Evolutionary conservation across 2,888 invertebrate species (phyloP), one percentile per base, ranked within the genome.

Genomic region (Sceliomorpha sp.): DNA sequence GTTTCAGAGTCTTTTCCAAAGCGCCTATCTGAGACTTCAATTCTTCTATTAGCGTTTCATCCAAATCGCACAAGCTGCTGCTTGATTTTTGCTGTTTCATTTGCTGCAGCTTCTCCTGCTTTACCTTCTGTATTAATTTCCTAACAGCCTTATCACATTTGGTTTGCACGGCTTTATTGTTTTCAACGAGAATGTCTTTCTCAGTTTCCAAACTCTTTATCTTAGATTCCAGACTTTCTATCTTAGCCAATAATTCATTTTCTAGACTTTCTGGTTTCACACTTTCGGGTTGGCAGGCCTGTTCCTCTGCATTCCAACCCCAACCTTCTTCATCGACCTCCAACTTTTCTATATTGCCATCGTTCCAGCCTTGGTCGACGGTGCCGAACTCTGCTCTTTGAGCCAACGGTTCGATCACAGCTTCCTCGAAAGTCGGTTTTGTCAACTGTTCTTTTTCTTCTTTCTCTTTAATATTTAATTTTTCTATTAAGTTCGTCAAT

Each of bases 111-210:
- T 90, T 89, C 27, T 94, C 93, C 80, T 93, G 91, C 66, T 91
- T 91, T 1, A 89, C 88, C 87, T 96, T 97, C 82, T 95, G 94
- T 86, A 96, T 97, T 34, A 97, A 88, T 86, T 96, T 97, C 78
- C 94, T 94, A 75, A 97, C 89, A 72, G 96, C 91, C 89, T 95
- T 96, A 1, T 92, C 91, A 20, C 93, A 92, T 83, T 95, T 95
- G 0, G 92, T 88, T 84, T 94, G 93, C 63, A 91, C 89, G 17
- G 91, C 89, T 70, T 92, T 91, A 5, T 94, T 90, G 74, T 94
- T 94, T 51, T 91, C 90, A 58, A 90, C 89, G 12, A 93, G 85
- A 36, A 89, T 88, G 10, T 91, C 90, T 64, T 92, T 91, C 67
- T 93, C 91, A 0, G 89, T 84, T 75, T 91, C 90, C 2, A 94